These are phyloP conservation scores for Cacatua alba DNA, from an alignment of 2,113 vertebrate species.

Conservation along the genomic window DNA sequence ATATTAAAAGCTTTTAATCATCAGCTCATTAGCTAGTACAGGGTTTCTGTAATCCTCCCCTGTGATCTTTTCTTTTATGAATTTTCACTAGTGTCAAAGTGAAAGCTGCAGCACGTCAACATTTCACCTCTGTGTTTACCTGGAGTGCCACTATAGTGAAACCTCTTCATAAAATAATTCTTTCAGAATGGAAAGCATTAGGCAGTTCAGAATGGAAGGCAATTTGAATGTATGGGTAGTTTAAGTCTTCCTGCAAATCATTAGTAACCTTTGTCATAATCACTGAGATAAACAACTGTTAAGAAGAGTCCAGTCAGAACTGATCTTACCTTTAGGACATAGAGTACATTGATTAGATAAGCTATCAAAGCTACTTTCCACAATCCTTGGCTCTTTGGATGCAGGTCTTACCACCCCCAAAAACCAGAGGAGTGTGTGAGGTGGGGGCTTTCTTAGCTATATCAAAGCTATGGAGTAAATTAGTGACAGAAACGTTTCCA, in stretches of 20 bases:
- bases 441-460: background rate
- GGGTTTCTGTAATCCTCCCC: background rate
- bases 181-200: background rate
- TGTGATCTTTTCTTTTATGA: background rate
- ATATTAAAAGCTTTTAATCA: background rate
- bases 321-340: background rate
- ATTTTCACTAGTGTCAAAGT: background rate
- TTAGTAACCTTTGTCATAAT: background rate
- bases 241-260: background rate
- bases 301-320: background rate
- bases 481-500: background rate
- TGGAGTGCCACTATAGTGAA: background rate
- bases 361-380: background rate
- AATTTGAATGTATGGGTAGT: background rate
- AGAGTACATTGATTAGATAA: background rate
- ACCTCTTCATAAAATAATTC: background rate
- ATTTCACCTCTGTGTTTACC: background rate
- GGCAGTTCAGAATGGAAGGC: background rate
- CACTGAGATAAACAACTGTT: background rate
- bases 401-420: background rate
- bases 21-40: background rate
- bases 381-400: background rate
- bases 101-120: background rate
- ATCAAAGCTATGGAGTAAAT: background rate
- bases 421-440: background rate